Conservation (phyloP, 2,113 vertebrate species). For the Patagioenas fasciata region DNA sequence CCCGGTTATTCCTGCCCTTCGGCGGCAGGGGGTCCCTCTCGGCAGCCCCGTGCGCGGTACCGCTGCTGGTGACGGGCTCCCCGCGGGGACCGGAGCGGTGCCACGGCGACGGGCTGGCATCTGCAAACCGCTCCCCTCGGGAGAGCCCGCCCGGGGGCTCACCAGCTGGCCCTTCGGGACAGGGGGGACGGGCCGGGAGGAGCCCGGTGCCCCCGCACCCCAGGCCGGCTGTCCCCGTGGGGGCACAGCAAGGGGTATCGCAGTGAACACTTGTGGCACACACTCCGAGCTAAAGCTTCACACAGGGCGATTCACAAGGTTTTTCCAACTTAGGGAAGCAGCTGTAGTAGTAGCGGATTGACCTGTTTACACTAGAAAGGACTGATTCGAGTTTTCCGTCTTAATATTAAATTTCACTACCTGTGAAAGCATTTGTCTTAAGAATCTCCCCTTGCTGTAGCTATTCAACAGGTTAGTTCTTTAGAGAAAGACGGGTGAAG, state of each 20-base stretch:
- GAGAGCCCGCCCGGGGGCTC: background rate
- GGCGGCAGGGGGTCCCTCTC: fast-evolving
- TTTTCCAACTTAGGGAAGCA: fast-evolving
- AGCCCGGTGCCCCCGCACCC: background rate
- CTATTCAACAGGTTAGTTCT: background rate
- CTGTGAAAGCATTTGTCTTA: background rate
- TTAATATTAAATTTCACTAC: too few relatives aligned
- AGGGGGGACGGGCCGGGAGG: background rate
- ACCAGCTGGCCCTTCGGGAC: background rate
- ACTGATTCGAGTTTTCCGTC: fast-evolving
- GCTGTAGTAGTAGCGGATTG: fast-evolving
- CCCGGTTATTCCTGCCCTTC: background rate
- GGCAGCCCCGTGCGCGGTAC: background rate
- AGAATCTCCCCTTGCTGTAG: fast-evolving
- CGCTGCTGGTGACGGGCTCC: background rate
- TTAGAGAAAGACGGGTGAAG: fast-evolving
- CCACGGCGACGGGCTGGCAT: background rate
- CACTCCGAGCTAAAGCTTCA: fast-evolving
- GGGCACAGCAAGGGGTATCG: fast-evolving
- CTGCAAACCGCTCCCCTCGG: background rate
- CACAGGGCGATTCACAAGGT: fast-evolving
- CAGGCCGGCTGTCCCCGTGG: too few relatives aligned
- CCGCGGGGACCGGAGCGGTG: background rate
- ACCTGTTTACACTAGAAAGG: fast-evolving
- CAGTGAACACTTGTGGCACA: fast-evolving